Conservation (phyloP, 2,888 invertebrate genomes). For the Drosophila anomelani region DNA sequence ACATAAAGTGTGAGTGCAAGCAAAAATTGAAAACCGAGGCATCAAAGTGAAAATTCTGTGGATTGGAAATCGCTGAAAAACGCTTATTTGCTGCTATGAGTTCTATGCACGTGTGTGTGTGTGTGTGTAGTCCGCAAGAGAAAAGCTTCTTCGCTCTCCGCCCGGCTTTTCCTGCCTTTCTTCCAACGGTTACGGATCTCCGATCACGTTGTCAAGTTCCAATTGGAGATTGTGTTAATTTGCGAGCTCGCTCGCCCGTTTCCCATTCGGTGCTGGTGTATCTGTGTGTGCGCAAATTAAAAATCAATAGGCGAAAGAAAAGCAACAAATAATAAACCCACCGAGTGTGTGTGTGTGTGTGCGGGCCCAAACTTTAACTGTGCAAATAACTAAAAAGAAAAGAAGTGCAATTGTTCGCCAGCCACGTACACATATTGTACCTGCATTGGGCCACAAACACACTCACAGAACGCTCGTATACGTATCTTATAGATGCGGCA, state of each 20-base stretch:
- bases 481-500: slow-evolving; percentile 14
- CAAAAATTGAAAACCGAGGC: slow-evolving; percentile 32
- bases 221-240: slow-evolving; percentile 32
- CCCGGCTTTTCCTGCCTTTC: slow-evolving; percentile 29
- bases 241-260: slow-evolving; percentile 10
- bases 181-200: slow-evolving; percentile 36
- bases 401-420: slow-evolving; percentile 35
- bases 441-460: slow-evolving; percentile 26
- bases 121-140: neutral
- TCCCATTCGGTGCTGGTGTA: neutral
- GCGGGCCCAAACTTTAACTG: slow-evolving; percentile 19
- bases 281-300: slow-evolving; percentile 19
- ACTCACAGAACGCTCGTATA: neutral
- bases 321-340: slow-evolving; percentile 26
- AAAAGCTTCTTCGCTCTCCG: slow-evolving; percentile 13
- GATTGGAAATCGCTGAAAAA: slow-evolving; percentile 37
- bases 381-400: slow-evolving; percentile 30
- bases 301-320: slow-evolving; percentile 35
- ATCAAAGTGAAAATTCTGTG: slow-evolving; percentile 38
- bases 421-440: slow-evolving; percentile 39
- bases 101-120: slow-evolving; percentile 10
- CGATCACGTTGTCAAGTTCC: slow-evolving; percentile 31
- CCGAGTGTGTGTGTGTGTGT: neutral
- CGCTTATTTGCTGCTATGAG: slow-evolving; percentile 29
- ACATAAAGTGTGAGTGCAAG: slow-evolving; percentile 54